These are phyloP conservation scores for Rhincodon typus DNA, from an alignment of 2,797 vertebrate species.

Conservation along the genomic window DNA sequence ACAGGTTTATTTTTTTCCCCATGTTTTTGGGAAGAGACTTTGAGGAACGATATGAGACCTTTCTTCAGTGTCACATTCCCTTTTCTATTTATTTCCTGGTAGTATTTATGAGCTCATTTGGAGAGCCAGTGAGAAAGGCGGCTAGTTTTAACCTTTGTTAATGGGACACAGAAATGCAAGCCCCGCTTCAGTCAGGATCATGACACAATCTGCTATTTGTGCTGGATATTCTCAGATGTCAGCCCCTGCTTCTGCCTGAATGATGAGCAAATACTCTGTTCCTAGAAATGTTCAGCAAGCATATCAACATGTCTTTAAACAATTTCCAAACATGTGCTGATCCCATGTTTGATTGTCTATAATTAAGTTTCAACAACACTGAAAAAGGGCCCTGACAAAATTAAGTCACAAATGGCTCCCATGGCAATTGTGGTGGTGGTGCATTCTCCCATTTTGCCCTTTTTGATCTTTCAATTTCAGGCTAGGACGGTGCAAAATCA, in stretches of 20 bases:
- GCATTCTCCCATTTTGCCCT: neutral
- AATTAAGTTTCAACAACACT: neutral
- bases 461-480: neutral
- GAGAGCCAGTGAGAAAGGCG: too few relatives aligned
- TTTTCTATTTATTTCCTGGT: neutral
- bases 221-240: too few relatives aligned
- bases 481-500: too few relatives aligned
- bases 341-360: neutral
- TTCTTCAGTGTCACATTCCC: neutral
- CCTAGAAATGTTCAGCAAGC: neutral
- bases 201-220: too few relatives aligned
- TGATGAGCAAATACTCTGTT: neutral
- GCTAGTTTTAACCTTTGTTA: neutral
- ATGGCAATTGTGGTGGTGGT: neutral
- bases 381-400: neutral
- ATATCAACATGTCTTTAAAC: neutral
- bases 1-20: neutral
- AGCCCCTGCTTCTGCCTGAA: too few relatives aligned
- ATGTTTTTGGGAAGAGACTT: neutral
- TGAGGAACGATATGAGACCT: neutral
- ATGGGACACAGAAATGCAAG: neutral
- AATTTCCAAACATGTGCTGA: neutral
- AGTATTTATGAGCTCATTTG: neutral
- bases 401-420: too few relatives aligned
- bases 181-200: neutral